Base-by-base conservation (phyloP, 2,797 vertebrate genomes). In the Typhlichthys subterraneus region DNA sequence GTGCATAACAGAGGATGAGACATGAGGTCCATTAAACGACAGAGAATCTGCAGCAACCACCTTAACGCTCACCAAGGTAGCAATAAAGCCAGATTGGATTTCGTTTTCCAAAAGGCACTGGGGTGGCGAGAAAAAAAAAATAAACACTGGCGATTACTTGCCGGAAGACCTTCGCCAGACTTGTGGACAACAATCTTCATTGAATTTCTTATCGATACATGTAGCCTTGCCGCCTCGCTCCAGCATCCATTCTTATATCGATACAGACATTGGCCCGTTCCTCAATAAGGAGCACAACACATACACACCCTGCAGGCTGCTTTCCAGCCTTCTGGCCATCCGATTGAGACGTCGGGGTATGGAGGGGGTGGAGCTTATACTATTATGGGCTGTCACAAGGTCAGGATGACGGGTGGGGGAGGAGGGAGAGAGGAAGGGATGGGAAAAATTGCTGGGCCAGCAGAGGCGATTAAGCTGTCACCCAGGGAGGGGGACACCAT, bases 11-110 rank as follows among this genome's bases (percentile, higher is more conserved):
- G 91, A 92, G 88, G 88, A 92, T 94, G 86, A 89, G 92, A 91
- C 93, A 90, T 90, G 92, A 91, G 92, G 93, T 94, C 91, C 93
- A 93, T 93, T 94, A 91, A 91, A 78, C 92, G 91, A 91, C 90
- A 90, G 92, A 90, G 92, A 93, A 94, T 94, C 91, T 94, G 91
- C 87, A 77, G 88, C 93, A 94, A 94, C 95, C 94, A 94, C 89
- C 91, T 92, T 78, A 88, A 79, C 90, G 89, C 90, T 90, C 92
- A 92, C 94, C 92, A 92, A 85, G 83, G 88, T 89, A 69, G 89
- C 91, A 94, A 93, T 93, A 93, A 94, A 89, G 86, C 82, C 75
- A 91, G 92, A 94, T 93, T 94, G 91, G 92, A 94, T 93, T 92
- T 92, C 87, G 89, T 73, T 83, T 82, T 83, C 65, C 65, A 75